Evolutionary conservation across 1,140 invertebrate genomes (phyloP).

Genomic region (Chironomus tepperi): DNA sequence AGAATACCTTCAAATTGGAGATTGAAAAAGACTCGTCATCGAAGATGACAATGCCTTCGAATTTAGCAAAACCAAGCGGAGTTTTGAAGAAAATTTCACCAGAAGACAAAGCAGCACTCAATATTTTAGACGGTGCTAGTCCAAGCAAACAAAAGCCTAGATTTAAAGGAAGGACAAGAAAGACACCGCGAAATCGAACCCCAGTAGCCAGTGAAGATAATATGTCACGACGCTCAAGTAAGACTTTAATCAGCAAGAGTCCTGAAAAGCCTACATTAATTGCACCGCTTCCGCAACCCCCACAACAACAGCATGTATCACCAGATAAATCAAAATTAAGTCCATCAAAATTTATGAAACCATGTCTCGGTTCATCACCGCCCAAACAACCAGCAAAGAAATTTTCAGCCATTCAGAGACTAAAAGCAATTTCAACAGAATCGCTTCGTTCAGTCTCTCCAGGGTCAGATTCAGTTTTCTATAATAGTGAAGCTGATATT

Average conservation of each 20-base stretch:
- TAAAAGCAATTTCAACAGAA: conserved; percentile 76
- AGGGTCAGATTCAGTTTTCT: conserved; percentile 80
- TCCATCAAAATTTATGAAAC: conserved; percentile 28
- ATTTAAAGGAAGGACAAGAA: conserved; percentile 38
- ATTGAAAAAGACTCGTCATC: conserved; percentile 39
- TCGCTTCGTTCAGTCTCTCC: conserved; percentile 74
- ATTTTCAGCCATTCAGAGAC: conserved; percentile 43
- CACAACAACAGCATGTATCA: conserved; percentile 31
- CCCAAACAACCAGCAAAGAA: conserved; percentile 25
- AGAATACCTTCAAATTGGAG: conserved; percentile 39
- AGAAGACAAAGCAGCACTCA: conserved; percentile 30
- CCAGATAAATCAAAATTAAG: conserved; percentile 28
- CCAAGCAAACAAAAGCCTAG: conserved; percentile 37
- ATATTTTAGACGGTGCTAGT: conserved; percentile 31
- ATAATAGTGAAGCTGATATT: conserved; percentile 63
- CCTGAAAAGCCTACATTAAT: conserved; percentile 28
- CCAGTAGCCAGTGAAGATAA: conserved; percentile 25
- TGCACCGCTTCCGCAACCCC: conserved; percentile 29
- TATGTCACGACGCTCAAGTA: not conserved
- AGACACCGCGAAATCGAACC: conserved; percentile 35
- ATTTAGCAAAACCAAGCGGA: conserved; percentile 20
- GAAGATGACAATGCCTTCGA: conserved; percentile 35
- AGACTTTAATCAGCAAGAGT: conserved; percentile 20
- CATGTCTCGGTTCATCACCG: conserved; percentile 30
- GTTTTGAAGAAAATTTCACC: conserved; percentile 30